Evolutionary conservation across 2,888 invertebrate genomes (phyloP).

Genomic region (Zygothrica quintamaculata): DNA sequence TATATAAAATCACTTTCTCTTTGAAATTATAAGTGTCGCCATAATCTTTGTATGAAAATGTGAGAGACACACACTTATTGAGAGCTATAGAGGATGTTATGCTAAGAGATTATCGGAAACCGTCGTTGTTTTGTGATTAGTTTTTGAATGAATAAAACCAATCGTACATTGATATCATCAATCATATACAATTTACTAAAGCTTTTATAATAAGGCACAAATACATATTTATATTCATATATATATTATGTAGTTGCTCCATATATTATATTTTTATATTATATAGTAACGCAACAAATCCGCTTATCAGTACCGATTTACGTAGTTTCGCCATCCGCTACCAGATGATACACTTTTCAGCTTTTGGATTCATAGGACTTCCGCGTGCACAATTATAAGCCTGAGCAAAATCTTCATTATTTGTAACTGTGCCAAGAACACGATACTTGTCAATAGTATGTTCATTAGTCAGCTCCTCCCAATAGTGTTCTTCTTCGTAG

Average conservation of each 20-base stretch:
- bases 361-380: conserved; percentile 76
- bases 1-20: too few relatives aligned
- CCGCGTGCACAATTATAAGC: conserved; percentile 76
- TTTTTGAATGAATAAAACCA: conserved; percentile 20
- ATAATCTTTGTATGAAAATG: conserved; percentile 86
- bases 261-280: neutral
- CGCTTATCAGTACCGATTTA: conserved; percentile 40
- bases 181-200: conserved; percentile 25
- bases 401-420: conserved; percentile 77
- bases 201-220: conserved; percentile 10
- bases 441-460: conserved; percentile 82
- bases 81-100: conserved; percentile 87
- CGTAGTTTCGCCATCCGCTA: conserved; percentile 37
- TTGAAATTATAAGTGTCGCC: conserved; percentile 88
- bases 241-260: neutral
- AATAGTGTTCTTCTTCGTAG: conserved; percentile 77
- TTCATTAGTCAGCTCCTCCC: conserved; percentile 76
- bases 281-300: conserved; percentile 18
- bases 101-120: conserved; percentile 83
- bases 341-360: conserved; percentile 79
- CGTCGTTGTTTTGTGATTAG: conserved; percentile 83
- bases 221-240: conserved; percentile 9
- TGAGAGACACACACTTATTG: conserved; percentile 88
- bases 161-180: conserved; percentile 3
- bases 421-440: conserved; percentile 79